Evolutionary conservation across 2,797 vertebrate species (phyloP), one percentile per base, ranked within the genome.

Genomic region (Pogonophryne albipinna): DNA sequence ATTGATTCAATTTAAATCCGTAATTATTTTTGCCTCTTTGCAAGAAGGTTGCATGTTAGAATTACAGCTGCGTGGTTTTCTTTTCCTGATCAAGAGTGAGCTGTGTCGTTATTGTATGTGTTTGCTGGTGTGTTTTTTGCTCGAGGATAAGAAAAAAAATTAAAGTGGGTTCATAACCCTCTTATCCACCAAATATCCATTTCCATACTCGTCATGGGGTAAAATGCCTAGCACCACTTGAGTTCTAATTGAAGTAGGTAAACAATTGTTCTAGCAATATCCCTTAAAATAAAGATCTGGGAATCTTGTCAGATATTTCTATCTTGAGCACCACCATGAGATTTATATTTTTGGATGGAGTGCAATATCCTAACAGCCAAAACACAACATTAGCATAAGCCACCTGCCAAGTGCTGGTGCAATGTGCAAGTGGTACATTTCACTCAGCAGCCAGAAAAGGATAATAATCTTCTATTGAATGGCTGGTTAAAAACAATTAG

Each of bases 11-110:
- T 71, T 72, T 10, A 27, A 47, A 61, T 57, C 41, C 41, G 45
- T 76, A 69, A 75, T 81, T 20, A 66, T 73, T 53, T 58, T 23
- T 59, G n/a, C 50, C 42, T 38, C 41, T 63, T 62, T 6, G 42
- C 13, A 66, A 55, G 9, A n/a, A 74, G 27, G 61, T 50, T 63
- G 12, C 46, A 34, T 65, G 19, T 64, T 61, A 67, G 13, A n/a
- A 20, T n/a, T 9, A 59, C 15, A 60, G 23, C 63, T 63, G 17
- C 27, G 14, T 11, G 7, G 42, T 76, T 66, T 13, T 56, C 51
- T 44, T 19, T 56, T 55, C 67, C 23, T n/a, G 27, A 27, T 27
- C 27, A 27, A 27, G 27, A 27, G 27, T 27, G 27, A 27, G 27
- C 19, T 9, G 15, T 52, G 31, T 10, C 23, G 19, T 76, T 1